Evolutionary conservation across 2,113 vertebrate species (phyloP), one percentile per base, ranked within the genome.

Genomic region (Pungitius pungitius): DNA sequence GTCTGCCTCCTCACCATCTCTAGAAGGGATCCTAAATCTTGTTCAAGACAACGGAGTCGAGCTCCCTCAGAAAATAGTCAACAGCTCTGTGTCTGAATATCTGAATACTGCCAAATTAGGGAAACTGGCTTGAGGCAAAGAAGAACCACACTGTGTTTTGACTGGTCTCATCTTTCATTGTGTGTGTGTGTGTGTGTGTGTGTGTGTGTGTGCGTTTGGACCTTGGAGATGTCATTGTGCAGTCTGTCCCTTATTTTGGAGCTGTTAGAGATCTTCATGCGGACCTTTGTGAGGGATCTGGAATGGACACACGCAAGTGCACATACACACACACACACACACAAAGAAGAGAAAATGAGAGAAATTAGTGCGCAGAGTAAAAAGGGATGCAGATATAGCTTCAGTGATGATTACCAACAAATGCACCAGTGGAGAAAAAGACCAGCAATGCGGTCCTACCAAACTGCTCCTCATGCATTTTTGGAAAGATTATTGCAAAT

Each of bases 261-360:
- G 26, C 93, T 94, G 63, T 94, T 94, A 49, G 87, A 82, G 8
- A 94, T 90, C 84, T 95, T 96, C 89, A 94, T 73, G 14, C 43
- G 88, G 39, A 84, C 83, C 67, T 95, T 96, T 18, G 58, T 75
- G 33, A 90, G 74, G 0, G 58, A 77, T 59, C 90, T 99, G 95
- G 42, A 95, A 67, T 3, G 35, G 17, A 57, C 9, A 37, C 10
- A 62, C 5, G 49, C 10, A 26, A 30, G 22, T 0, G 1, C n/a
- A 62, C 12, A 47, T 39, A 47, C 13, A 42, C 10, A 55, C n/a
- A n/a, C n/a, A n/a, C n/a, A n/a, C n/a, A n/a, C n/a, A n/a, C n/a
- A n/a, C n/a, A n/a, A n/a, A n/a, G n/a, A 12, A 30, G 33, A 51
- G 11, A 39, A 37, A 6, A 56, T n/a, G 14, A 54, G 4, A 42